Evolutionary conservation across 2,888 invertebrate genomes (phyloP).

Genomic region (Drosophila aldrichi): DNA sequence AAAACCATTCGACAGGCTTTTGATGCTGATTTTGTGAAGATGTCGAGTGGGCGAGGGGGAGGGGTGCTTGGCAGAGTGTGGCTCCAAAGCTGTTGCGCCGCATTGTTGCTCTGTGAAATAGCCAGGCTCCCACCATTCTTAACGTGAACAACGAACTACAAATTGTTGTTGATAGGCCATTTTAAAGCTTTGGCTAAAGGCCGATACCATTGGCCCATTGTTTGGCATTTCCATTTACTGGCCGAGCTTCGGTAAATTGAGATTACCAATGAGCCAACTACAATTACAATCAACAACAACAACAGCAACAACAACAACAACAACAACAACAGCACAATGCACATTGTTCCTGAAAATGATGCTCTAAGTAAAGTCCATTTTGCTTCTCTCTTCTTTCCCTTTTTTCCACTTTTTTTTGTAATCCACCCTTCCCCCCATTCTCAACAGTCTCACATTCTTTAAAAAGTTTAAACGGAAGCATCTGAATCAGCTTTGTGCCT

Average conservation of each 20-base stretch:
- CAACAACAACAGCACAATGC: conserved; percentile 53
- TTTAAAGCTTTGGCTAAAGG: conserved; percentile 60
- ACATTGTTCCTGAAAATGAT: conserved; percentile 57
- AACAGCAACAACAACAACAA: conserved; percentile 31
- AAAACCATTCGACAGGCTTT: conserved; percentile 74
- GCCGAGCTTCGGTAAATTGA: conserved; percentile 70
- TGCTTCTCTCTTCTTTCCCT: neutral
- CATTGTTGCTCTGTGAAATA: conserved; percentile 44
- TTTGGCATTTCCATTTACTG: conserved; percentile 55
- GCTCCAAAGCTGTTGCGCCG: conserved; percentile 24
- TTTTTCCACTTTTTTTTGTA: too few relatives aligned
- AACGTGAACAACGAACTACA: conserved; percentile 74
- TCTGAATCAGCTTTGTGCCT: conserved; percentile 13
- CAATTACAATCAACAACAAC: conserved; percentile 49
- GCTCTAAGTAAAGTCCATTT: conserved; percentile 34
- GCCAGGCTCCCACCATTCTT: conserved; percentile 8
- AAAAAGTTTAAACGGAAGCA: conserved; percentile 45
- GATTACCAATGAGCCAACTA: conserved; percentile 77
- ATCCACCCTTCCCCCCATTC: neutral
- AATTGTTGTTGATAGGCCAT: conserved; percentile 73
- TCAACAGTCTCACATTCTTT: conserved; percentile 40
- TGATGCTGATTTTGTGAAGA: conserved; percentile 79
- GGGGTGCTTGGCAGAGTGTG: neutral
- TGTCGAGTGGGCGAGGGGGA: conserved; percentile 21
- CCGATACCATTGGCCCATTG: conserved; percentile 39